These are phyloP conservation scores for Dryococelus australis DNA, from an alignment of 2,888 invertebrate genomes.

Conservation along the genomic window DNA sequence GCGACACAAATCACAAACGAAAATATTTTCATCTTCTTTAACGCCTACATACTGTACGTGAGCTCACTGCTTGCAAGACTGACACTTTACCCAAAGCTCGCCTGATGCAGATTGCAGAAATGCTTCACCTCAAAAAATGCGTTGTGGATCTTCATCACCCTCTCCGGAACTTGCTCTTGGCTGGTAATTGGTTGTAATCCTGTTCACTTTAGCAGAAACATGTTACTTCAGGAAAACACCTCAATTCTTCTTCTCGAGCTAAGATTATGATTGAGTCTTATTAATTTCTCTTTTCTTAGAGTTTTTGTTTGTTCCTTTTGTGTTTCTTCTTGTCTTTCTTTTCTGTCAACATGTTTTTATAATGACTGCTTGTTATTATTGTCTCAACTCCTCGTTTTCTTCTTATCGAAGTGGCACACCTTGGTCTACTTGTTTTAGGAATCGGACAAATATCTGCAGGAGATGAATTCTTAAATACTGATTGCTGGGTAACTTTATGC, in stretches of 20 bases:
- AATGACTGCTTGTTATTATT: background rate
- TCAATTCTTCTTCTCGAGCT: background rate
- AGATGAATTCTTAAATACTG: background rate
- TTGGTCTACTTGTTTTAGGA: background rate
- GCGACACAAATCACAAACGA: background rate
- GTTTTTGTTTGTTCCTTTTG: background rate
- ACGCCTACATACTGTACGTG: background rate
- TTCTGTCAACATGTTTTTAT: background rate
- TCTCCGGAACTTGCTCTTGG: background rate
- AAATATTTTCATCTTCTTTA: background rate
- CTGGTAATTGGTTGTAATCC: background rate
- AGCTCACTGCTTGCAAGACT: background rate
- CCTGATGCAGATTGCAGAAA: background rate
- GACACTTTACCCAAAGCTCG: background rate
- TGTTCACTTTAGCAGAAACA: background rate
- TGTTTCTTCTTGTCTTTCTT: background rate
- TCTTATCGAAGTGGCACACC: background rate
- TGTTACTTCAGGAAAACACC: background rate
- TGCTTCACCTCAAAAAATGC: background rate
- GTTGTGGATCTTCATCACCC: background rate
- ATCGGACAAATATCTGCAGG: background rate
- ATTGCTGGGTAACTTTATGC: background rate
- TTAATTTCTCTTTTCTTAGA: background rate
- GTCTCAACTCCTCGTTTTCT: background rate
- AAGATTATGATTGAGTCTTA: background rate